Evolutionary conservation across 2,113 vertebrate species (phyloP), one percentile per base, ranked within the genome.

Genomic region (Phylloscopus trochilus): DNA sequence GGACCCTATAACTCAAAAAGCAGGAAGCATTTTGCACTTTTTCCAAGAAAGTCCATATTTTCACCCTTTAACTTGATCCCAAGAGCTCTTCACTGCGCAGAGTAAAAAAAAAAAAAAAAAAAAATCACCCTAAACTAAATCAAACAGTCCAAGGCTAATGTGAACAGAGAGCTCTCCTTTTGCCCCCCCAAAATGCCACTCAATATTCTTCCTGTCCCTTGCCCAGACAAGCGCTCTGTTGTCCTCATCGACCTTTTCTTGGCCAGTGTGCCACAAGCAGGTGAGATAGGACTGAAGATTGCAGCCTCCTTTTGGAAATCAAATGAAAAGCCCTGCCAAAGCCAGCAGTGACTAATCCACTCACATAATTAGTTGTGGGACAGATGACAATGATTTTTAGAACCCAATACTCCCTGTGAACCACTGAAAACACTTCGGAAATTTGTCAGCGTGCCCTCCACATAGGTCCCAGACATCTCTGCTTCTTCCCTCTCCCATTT

Each of bases 281-380:
- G 23, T 83, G 43, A 80, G 85, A 49, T 4, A 0, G 46, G 44
- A 75, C 26, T 82, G 20, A 62, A 93, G 66, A 90, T 9, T 47
- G 24, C 41, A 87, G 81, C 4, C 37, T 87, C 12, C 60, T 63
- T 43, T 18, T 85, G 52, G 75, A 94, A 92, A 93, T 43, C 21
- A 80, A 88, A 92, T 59, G 0, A 83, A 87, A 93, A 78, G 28
- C 30, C 35, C 64, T 92, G 69, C 60, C 69, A 93, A 81, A 92
- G 56, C 19, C 69, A 81, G 76, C 15, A 84, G 66, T 84, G 80
- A 94, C 69, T 93, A 95, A 93, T 87, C 68, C 47, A 72, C 73
- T 89, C 73, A 72, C 56, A 77, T 74, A 95, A 87, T 93, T 91
- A 78, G n/a, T 68, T 87, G 44, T 26, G 47, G 76, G 76, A 92